Evolutionary conservation across 2,888 invertebrate species (phyloP).

Genomic region (Euzetes globulus): DNA sequence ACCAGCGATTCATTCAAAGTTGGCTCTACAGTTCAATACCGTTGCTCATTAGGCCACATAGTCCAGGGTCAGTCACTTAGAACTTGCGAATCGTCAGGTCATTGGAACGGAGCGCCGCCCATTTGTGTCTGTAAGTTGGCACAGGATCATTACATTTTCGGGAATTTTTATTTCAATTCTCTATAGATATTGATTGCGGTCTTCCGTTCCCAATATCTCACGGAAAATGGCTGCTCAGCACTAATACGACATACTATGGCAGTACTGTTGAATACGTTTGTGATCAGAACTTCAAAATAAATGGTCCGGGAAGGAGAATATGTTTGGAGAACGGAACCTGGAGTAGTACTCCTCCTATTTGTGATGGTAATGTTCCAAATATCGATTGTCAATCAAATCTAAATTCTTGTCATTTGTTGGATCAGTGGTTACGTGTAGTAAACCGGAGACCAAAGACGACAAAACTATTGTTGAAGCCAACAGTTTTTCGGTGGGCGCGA

Average conservation of each 20-base stretch:
- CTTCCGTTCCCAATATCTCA: constrained; percentile 63
- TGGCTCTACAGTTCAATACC: constrained; percentile 44
- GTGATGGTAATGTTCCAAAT: constrained; percentile 49
- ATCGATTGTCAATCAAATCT: neutral
- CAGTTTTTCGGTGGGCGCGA: constrained; percentile 58
- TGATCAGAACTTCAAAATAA: constrained; percentile 67
- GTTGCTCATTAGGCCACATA: constrained; percentile 43
- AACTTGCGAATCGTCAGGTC: constrained; percentile 42
- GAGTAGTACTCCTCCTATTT: constrained; percentile 74
- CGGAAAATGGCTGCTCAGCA: constrained; percentile 69
- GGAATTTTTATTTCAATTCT: no score
- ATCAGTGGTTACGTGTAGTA: constrained; percentile 40
- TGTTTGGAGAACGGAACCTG: constrained; percentile 84
- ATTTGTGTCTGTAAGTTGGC: constrained; percentile 37
- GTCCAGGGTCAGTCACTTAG: constrained; percentile 43
- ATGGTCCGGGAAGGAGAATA: constrained; percentile 70
- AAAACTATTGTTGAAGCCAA: constrained; percentile 38
- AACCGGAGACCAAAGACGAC: constrained; percentile 39
- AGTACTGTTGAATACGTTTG: constrained; percentile 77
- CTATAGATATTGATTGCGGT: constrained; percentile 62
- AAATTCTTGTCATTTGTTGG: neutral
- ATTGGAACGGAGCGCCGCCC: constrained; percentile 43
- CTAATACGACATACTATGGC: constrained; percentile 81
- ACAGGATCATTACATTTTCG: no score
- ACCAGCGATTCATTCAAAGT: constrained; percentile 44